phyloP scores from a whole-genome alignment of 2,888 invertebrate species.

The Diarsia rubi region DNA sequence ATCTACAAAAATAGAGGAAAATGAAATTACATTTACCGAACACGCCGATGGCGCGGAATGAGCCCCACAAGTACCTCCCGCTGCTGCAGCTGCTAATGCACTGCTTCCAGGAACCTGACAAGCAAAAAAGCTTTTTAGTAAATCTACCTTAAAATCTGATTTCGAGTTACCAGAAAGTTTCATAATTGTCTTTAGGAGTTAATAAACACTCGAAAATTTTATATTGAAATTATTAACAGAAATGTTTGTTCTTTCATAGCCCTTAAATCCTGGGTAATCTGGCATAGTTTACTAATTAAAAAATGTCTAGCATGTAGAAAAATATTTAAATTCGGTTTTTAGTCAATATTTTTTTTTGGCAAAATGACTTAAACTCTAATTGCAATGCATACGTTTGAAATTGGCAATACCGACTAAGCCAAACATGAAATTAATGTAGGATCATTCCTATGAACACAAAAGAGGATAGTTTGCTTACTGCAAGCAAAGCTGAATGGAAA shows the following conservation, averaged over 20 bases:
- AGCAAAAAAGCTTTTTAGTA: conserved; percentile 35
- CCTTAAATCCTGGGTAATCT: conserved; percentile 23
- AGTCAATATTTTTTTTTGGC: background rate
- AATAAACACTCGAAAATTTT: conserved; percentile 18
- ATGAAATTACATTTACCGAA: conserved; percentile 83
- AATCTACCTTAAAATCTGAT: background rate
- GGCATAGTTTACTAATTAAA: conserved; percentile 8
- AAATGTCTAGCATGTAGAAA: conserved; percentile 25
- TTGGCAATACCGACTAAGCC: conserved; percentile 35
- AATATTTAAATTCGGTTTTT: conserved; percentile 4
- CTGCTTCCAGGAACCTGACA: conserved; percentile 88
- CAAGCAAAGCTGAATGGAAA: conserved; percentile 51
- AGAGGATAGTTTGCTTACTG: conserved; percentile 43
- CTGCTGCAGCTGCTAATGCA: conserved; percentile 86
- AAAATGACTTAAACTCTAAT: background rate
- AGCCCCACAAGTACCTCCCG: conserved; percentile 86
- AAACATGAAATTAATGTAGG: background rate
- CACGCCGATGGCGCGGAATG: conserved; percentile 88
- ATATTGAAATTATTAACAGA: conserved; percentile 5
- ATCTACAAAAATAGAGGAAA: conserved; percentile 54
- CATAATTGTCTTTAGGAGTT: conserved; percentile 22
- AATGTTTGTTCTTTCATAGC: conserved; percentile 36
- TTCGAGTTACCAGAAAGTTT: background rate
- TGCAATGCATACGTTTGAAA: conserved; percentile 3
- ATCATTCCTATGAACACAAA: conserved; percentile 25